Evolutionary conservation across 2,888 invertebrate genomes (phyloP).

Genomic region (Harmothoe impar): DNA sequence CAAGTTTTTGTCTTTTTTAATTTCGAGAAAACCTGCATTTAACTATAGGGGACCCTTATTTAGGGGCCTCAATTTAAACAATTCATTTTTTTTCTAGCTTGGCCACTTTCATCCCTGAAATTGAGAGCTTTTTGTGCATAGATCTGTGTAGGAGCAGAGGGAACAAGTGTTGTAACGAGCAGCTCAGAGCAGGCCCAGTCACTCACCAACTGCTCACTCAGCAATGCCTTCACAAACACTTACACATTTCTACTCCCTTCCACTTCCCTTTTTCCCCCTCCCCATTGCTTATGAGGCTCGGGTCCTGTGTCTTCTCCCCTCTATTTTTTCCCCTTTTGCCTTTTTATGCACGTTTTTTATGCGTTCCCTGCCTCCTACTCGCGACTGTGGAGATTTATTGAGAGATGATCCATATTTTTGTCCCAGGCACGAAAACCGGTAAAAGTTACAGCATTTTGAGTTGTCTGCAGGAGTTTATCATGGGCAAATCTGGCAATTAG

Average conservation of each 20-base stretch:
- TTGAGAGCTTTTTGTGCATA: too few relatives aligned
- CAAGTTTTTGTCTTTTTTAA: too few relatives aligned
- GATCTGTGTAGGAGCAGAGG: not conserved
- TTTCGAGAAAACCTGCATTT: too few relatives aligned
- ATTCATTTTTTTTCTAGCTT: too few relatives aligned
- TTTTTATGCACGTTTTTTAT: not conserved
- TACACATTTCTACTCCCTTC: too few relatives aligned
- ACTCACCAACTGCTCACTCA: not conserved
- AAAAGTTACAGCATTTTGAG: not conserved
- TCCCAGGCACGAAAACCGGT: constrained; percentile 20
- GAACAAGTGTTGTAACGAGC: not conserved
- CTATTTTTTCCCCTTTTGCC: too few relatives aligned
- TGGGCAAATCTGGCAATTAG: constrained; percentile 44
- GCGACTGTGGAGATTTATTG: constrained; percentile 24
- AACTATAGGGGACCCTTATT: too few relatives aligned
- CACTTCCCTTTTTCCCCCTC: too few relatives aligned
- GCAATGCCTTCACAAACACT: not conserved
- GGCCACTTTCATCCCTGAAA: too few relatives aligned
- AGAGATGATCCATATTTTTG: constrained; percentile 5
- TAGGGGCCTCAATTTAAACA: too few relatives aligned
- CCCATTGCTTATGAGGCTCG: too few relatives aligned
- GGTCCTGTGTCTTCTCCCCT: too few relatives aligned
- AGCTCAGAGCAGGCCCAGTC: not conserved
- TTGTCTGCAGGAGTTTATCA: constrained; percentile 38
- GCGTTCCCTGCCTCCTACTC: not conserved